Conservation (phyloP, 2,113 vertebrate species). For the Herpetotheres cachinnans region DNA sequence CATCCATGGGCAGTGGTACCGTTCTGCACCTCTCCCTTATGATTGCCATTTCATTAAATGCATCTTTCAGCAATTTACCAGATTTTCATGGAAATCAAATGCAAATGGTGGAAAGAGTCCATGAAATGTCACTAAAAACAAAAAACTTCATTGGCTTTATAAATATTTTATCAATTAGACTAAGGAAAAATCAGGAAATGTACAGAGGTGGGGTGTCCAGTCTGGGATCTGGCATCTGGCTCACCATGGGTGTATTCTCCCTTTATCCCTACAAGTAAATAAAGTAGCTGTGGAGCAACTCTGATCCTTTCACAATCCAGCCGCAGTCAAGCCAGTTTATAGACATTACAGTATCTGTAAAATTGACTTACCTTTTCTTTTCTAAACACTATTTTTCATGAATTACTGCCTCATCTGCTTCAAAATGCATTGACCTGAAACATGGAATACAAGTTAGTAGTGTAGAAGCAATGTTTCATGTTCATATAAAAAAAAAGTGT, state of each 20-base stretch:
- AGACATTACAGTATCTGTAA: not conserved
- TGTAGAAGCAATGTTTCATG: constrained; percentile 29
- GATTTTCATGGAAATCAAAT: not conserved
- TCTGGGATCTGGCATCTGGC: not conserved
- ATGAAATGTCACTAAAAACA: not conserved
- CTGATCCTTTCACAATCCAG: not conserved
- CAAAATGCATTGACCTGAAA: constrained; percentile 61
- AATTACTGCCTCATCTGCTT: constrained; percentile 64
- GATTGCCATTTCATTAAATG: not conserved
- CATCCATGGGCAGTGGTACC: fast-evolving
- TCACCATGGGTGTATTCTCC: not conserved
- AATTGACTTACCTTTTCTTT: constrained; percentile 33
- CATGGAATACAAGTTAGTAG: not conserved
- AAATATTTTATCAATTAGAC: not conserved
- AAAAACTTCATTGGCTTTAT: not conserved
- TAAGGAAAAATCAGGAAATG: not conserved
- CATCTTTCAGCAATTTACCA: not conserved
- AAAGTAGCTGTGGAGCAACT: not conserved
- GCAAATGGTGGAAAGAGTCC: not conserved
- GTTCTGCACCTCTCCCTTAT: not conserved
- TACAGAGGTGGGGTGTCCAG: not conserved
- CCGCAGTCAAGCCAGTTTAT: not conserved
- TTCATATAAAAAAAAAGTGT: not conserved
- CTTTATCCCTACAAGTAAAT: not conserved
- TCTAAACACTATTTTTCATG: constrained; percentile 34